Evolutionary conservation across 2,797 vertebrate genomes (phyloP), one percentile per base, ranked within the genome.

Genomic region (Bucorvus abyssinicus): DNA sequence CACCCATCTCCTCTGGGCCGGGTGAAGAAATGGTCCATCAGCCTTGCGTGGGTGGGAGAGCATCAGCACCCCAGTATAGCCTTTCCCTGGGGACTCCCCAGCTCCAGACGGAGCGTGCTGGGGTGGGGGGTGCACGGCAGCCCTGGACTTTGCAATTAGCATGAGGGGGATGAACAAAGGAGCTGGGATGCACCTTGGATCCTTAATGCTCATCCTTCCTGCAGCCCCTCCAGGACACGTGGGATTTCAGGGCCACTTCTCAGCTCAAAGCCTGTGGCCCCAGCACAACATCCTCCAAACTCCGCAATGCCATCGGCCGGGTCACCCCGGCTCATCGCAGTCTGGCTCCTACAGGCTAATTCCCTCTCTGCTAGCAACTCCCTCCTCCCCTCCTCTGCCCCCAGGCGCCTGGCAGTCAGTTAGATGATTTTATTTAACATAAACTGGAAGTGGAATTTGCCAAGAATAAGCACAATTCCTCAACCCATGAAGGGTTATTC

Each of bases 81-180:
- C 47, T 22, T 30, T 29, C 34, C 49, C 27, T 14, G 9, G 24
- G 45, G 17, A 36, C 65, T 36, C 18, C 26, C 18, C 47, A 38
- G 67, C 68, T 40, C 49, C 68, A 53, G 29, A 14, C 52, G 12
- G 18, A 12, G 27, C 8, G 50, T 20, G 36, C 34, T 30, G 36
- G 68, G 36, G 34, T 6, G 16, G 20, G 61, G 36, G 34, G 27
- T 4, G 60, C 34, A 3, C 3, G 1, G 45, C n/a, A 70, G 40
- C 44, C n/a, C 59, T 52, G 8, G 42, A 22, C 1, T 55, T 45
- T 49, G 56, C 40, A 42, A 7, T 14, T 13, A 63, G 30, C 11
- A 19, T 0, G 8, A 44, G n/a, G n/a, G 13, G 27, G 38, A 6
- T 0, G 6, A 24, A 36, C 1, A 23, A 29, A 57, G 10, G 55